Evolutionary conservation across 2,113 vertebrate genomes (phyloP).

Genomic region (Sphaerodactylus townsendi): DNA sequence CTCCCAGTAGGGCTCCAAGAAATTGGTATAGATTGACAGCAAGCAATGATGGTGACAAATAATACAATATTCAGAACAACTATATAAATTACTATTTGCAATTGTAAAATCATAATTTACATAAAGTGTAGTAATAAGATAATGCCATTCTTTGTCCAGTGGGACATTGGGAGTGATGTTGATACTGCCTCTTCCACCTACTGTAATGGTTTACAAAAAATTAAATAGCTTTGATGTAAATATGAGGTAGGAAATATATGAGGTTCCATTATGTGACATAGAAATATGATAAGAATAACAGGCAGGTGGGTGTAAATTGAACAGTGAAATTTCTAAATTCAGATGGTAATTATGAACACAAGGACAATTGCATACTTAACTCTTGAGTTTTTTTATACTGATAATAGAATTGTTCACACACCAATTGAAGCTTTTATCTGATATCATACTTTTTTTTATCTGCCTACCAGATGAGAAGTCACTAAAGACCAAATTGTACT

Average conservation of each 20-base stretch:
- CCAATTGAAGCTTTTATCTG: conserved; percentile 62
- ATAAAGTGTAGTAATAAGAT: conserved; percentile 68
- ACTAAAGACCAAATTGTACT: neutral
- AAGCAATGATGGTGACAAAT: conserved; percentile 61
- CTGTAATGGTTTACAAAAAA: conserved; percentile 66
- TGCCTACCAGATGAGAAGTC: conserved; percentile 25
- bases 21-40: conserved; percentile 38
- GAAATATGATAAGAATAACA: conserved; percentile 62
- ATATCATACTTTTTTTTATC: conserved; percentile 42
- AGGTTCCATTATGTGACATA: conserved; percentile 70
- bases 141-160: conserved; percentile 70
- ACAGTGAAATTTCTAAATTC: conserved; percentile 66
- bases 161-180: conserved; percentile 67
- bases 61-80: conserved; percentile 62
- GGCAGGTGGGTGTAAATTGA: conserved; percentile 61
- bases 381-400: conserved; percentile 56
- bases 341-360: conserved; percentile 68
- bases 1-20: conserved; percentile 49
- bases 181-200: conserved; percentile 68
- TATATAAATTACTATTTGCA: conserved; percentile 70
- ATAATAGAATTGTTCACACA: conserved; percentile 64
- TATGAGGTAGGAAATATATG: conserved; percentile 68
- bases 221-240: conserved; percentile 67
- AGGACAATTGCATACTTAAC: conserved; percentile 71
- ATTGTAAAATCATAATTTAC: conserved; percentile 73